Evolutionary conservation across 2,797 vertebrate species (phyloP).

Genomic region (Pseudomugil tenellus): DNA sequence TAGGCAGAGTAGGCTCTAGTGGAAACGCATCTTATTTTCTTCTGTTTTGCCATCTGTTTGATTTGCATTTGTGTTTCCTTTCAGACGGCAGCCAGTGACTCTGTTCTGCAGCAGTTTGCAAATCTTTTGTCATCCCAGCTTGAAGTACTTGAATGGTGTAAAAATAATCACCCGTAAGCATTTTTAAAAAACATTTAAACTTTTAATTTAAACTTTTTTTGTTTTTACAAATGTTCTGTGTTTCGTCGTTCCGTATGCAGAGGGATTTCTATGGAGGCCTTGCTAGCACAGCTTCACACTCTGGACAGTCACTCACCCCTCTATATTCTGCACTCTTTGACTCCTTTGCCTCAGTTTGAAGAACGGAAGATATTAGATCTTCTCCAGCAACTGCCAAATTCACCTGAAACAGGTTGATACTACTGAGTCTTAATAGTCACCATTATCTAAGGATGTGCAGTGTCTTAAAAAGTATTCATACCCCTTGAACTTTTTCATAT

Average conservation of each 20-base stretch:
- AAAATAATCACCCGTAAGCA: conserved; percentile 88
- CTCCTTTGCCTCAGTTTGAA: conserved; percentile 87
- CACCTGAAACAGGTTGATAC: conserved; percentile 55
- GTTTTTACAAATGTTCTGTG: background rate
- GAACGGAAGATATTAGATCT: conserved; percentile 89
- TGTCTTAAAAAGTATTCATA: no score
- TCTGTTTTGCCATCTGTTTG: background rate
- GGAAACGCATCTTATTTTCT: background rate
- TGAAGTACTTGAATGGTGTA: conserved; percentile 92
- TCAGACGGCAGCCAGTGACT: conserved; percentile 85
- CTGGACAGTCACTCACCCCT: conserved; percentile 93
- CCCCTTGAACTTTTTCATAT: no score
- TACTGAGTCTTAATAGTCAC: background rate
- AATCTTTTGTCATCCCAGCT: conserved; percentile 88
- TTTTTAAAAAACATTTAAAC: no score
- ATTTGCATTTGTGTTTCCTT: background rate
- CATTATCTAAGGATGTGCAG: background rate
- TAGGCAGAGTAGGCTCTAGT: no score
- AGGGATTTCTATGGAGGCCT: conserved; percentile 83
- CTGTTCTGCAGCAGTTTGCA: conserved; percentile 89
- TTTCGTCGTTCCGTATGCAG: conserved; percentile 65
- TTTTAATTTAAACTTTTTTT: background rate
- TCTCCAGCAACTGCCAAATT: conserved; percentile 84
- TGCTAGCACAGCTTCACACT: conserved; percentile 88
- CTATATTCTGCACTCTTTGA: conserved; percentile 91